phyloP scores from a whole-genome alignment of 2,113 vertebrate species.

The Planiliza haematocheilus region DNA sequence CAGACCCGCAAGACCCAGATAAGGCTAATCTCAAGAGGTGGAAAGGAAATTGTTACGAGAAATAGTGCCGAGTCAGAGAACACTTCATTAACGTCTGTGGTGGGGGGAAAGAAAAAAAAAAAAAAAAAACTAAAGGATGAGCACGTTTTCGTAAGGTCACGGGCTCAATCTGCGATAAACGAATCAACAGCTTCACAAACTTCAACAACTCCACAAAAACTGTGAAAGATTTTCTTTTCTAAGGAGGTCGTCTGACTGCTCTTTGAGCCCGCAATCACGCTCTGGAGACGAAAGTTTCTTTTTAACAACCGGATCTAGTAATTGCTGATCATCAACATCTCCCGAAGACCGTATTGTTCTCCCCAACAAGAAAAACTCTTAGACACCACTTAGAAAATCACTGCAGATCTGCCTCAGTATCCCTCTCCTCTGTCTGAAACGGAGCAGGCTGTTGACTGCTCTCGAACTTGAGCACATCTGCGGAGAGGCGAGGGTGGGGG shows the following conservation, averaged over 20 bases:
- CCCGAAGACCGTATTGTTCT: slow-evolving; percentile 27
- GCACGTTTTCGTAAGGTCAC: background rate
- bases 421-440: slow-evolving; percentile 33
- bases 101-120: background rate
- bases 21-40: slow-evolving; percentile 29
- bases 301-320: slow-evolving; percentile 24
- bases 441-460: slow-evolving; percentile 57
- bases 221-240: too few species aligned
- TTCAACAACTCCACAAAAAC: too few species aligned
- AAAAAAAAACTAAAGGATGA: background rate
- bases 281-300: slow-evolving; percentile 11
- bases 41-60: slow-evolving; percentile 23
- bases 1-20: slow-evolving; percentile 6
- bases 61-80: slow-evolving; percentile 11
- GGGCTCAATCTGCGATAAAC: background rate
- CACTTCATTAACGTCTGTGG: slow-evolving; percentile 9
- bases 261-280: slow-evolving; percentile 26
- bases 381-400: slow-evolving; percentile 58
- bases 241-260: background rate
- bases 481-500: slow-evolving; percentile 17
- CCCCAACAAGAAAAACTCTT: slow-evolving; percentile 34
- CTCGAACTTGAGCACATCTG: slow-evolving; percentile 57
- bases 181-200: background rate
- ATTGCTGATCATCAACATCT: slow-evolving; percentile 51
- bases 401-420: slow-evolving; percentile 47